These are phyloP conservation scores for Stomatorhinus ivindoensis DNA, from an alignment of 2,113 vertebrate species.

Conservation along the genomic window DNA sequence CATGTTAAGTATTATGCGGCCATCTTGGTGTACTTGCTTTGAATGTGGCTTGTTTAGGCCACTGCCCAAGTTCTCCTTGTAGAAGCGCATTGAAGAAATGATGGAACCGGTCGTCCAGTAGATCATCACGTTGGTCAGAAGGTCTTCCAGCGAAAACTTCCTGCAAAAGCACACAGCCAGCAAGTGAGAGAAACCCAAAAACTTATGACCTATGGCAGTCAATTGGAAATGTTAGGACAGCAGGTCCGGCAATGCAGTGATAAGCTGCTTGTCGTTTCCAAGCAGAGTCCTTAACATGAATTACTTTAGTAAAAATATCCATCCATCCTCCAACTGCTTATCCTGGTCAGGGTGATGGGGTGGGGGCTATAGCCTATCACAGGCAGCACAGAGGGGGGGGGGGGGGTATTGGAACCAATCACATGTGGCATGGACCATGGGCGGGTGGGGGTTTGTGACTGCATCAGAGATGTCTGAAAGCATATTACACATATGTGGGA, in stretches of 20 bases:
- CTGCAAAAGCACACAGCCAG: slow-evolving; percentile 40
- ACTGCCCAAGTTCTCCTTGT: slow-evolving; percentile 69
- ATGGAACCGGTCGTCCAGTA: slow-evolving; percentile 79
- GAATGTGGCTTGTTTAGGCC: slow-evolving; percentile 45
- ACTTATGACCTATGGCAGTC: background rate
- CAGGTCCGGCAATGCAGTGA: background rate
- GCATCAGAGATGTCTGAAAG: background rate
- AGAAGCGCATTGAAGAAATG: slow-evolving; percentile 75
- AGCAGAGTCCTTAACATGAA: background rate
- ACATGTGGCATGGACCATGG: no score
- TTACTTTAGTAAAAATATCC: background rate
- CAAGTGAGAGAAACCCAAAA: background rate
- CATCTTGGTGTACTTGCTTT: slow-evolving; percentile 35
- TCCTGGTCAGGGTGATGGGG: background rate
- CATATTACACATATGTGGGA: background rate
- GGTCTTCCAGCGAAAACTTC: slow-evolving; percentile 77
- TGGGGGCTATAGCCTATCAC: no score
- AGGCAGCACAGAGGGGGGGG: no score
- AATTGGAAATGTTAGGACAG: background rate
- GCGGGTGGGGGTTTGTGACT: no score
- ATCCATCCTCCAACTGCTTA: background rate
- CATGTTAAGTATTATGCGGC: background rate
- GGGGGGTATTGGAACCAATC: no score
- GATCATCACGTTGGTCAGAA: slow-evolving; percentile 84
- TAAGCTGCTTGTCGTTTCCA: background rate